A percentile compares a stretch with the other conserved stretches of the same genome.
Evolutionary conservation across 2,888 invertebrate species (phyloP).

Genomic region (Lamproptera curius): DNA sequence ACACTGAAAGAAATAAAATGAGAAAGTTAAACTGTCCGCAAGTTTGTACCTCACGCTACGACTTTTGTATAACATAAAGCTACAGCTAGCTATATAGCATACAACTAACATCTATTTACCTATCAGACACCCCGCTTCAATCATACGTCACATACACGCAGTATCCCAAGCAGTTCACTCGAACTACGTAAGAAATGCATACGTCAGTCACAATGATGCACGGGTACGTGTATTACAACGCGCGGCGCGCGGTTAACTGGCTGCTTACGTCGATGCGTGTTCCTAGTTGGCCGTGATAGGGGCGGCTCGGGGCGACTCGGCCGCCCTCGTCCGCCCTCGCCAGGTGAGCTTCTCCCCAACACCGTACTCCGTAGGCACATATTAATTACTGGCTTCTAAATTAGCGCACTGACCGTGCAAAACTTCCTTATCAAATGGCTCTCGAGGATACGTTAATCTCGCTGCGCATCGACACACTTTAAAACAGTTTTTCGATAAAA

Average conservation of each 20-base stretch:
- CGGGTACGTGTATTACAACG: constrained; percentile 28
- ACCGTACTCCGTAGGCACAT: constrained; percentile 38
- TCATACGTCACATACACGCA: constrained; percentile 7
- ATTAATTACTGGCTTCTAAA: constrained; percentile 68
- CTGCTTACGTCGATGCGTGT: constrained; percentile 33
- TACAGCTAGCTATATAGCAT: too few relatives aligned
- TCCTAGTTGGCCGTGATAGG: constrained; percentile 27
- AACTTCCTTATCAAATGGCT: constrained; percentile 31
- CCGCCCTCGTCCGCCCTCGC: constrained; percentile 41
- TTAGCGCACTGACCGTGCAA: constrained; percentile 50
- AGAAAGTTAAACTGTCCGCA: too few relatives aligned
- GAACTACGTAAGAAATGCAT: constrained; percentile 39
- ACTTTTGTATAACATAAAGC: too few relatives aligned
- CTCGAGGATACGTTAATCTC: constrained; percentile 36
- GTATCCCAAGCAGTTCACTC: constrained; percentile 31
- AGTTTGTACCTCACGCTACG: too few relatives aligned
- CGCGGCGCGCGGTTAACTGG: constrained; percentile 56
- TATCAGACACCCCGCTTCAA: constrained; percentile 4
- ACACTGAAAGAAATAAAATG: too few relatives aligned
- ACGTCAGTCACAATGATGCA: constrained; percentile 25
- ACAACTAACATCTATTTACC: too few relatives aligned
- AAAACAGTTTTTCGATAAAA: too few relatives aligned
- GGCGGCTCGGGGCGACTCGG: constrained; percentile 26
- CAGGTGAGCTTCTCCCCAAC: constrained; percentile 34
- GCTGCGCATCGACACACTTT: constrained; percentile 11